Evolutionary conservation across 2,113 vertebrate species (phyloP), one percentile per base, ranked within the genome.

Genomic region (Tetrax tetrax): DNA sequence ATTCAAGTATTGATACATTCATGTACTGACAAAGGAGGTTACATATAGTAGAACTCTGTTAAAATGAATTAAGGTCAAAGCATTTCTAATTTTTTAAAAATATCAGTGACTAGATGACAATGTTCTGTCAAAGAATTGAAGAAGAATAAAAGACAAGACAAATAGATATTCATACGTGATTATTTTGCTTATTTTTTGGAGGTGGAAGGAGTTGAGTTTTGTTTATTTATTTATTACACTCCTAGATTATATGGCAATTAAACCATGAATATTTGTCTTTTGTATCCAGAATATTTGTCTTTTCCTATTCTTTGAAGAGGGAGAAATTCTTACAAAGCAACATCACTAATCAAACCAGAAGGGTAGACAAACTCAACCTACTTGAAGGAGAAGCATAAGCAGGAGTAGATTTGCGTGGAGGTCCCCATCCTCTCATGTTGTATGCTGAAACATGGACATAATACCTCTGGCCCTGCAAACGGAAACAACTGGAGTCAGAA

Each of bases 371-470:
- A 70, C 31, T 81, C 37, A 86, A 99, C 99, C 95, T 98, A 99
- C 99, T 99, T 93, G 99, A 99, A 50, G 99, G 99, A 96, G 98
- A 97, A 53, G 99, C 99, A 70, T 95, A 98, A 4, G 98, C 98
- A 8, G 99, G 99, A 14, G 98, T 97, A 22, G 99, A 98, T 76
- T 90, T 97, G 90, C 98, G 87, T 47, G 98, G 92, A 28, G 98
- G 98, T 89, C 99, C 99, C 99, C 99, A 99, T 95, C 99, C 99
- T 97, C 98, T 99, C 99, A 99, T 99, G 96, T 99, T 99, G 89
- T 98, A 99, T 23, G 99, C 99, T 4, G 98, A 99, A 87, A 99
- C 98, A 75, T 97, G 98, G 41, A 99, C 97, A 66, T 98, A 99
- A 97, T 99, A 99, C 13, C 98, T 96, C 66, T 98, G 98, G 65